Conservation (phyloP, 2,888 invertebrate species). For the Cryptocheilus praepositus region DNA sequence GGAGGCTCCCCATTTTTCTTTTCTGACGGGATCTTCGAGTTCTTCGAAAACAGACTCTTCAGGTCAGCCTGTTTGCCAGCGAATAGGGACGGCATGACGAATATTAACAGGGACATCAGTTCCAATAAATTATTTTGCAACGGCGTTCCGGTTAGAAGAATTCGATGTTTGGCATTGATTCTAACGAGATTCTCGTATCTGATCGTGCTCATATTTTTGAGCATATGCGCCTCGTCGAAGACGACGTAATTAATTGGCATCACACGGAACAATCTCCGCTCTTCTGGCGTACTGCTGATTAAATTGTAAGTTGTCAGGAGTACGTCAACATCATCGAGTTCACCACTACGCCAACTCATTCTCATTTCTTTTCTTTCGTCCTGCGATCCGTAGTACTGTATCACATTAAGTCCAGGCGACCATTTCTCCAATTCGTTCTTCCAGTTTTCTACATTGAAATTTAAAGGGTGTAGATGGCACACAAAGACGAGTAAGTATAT, state of each 20-base stretch:
- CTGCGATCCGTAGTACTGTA: slow-evolving; percentile 91
- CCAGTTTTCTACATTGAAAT: slow-evolving; percentile 85
- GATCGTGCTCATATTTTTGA: slow-evolving; percentile 97
- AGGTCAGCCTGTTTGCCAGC: slow-evolving; percentile 90
- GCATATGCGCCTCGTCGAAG: slow-evolving; percentile 98
- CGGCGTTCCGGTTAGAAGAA: slow-evolving; percentile 96
- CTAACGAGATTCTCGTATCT: slow-evolving; percentile 92
- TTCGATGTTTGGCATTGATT: slow-evolving; percentile 89
- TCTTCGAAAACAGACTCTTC: slow-evolving; percentile 90
- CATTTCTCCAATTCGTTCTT: slow-evolving; percentile 85
- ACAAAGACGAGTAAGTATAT: not conserved
- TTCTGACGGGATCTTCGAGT: slow-evolving; percentile 77
- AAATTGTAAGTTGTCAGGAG: slow-evolving; percentile 93
- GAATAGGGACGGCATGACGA: slow-evolving; percentile 97
- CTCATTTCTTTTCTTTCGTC: slow-evolving; percentile 89
- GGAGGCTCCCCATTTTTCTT: slow-evolving; percentile 79
- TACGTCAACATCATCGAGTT: slow-evolving; percentile 86
- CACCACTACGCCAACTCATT: slow-evolving; percentile 84
- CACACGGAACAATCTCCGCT: slow-evolving; percentile 92
- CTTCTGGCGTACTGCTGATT: slow-evolving; percentile 90
- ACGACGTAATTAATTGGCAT: slow-evolving; percentile 93
- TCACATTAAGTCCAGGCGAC: slow-evolving; percentile 87
- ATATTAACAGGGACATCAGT: slow-evolving; percentile 95
- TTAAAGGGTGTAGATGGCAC: not conserved
- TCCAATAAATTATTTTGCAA: slow-evolving; percentile 97